Percentiles rank a stretch among this genome's conserved stretches.
These are phyloP conservation scores for Habropoda laboriosa DNA, from an alignment of 1,140 invertebrate genomes.

Conservation along the genomic window DNA sequence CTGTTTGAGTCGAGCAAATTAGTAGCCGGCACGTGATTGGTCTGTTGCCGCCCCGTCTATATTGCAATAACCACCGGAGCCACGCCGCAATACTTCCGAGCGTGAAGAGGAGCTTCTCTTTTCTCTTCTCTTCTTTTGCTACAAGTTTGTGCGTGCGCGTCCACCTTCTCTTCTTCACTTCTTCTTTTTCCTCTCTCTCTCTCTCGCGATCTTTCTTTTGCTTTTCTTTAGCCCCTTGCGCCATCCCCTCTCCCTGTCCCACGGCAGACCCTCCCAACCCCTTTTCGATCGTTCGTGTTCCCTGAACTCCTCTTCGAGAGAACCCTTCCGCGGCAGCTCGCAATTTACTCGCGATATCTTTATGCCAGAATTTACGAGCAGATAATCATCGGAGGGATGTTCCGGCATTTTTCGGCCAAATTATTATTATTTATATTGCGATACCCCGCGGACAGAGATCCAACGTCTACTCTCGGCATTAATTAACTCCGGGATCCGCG, in stretches of 20 bases:
- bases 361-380: conserved; percentile 80
- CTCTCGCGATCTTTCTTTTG: neutral
- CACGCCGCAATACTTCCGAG: conserved; percentile 58
- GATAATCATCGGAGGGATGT: conserved; percentile 81
- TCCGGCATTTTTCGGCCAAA: conserved; percentile 77
- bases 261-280: neutral
- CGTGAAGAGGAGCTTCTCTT: conserved; percentile 30
- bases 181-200: conserved; percentile 10
- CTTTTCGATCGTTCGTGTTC: conserved; percentile 22
- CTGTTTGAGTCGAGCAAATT: conserved; percentile 81
- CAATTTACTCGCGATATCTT: conserved; percentile 82
- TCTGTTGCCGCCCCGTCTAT: conserved; percentile 81
- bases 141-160: conserved; percentile 59
- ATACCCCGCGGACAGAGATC: conserved; percentile 62
- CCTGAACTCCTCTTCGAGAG: conserved; percentile 37
- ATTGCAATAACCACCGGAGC: conserved; percentile 72
- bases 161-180: conserved; percentile 12
- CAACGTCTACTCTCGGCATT: conserved; percentile 64
- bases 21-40: conserved; percentile 82
- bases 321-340: conserved; percentile 67
- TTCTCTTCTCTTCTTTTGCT: conserved; percentile 23
- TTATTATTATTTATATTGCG: conserved; percentile 81
- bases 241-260: neutral
- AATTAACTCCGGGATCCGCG: conserved; percentile 70
- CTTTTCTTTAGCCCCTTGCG: neutral